phyloP scores from a whole-genome alignment of 2,888 invertebrate species.

The Galeruca laticollis region DNA sequence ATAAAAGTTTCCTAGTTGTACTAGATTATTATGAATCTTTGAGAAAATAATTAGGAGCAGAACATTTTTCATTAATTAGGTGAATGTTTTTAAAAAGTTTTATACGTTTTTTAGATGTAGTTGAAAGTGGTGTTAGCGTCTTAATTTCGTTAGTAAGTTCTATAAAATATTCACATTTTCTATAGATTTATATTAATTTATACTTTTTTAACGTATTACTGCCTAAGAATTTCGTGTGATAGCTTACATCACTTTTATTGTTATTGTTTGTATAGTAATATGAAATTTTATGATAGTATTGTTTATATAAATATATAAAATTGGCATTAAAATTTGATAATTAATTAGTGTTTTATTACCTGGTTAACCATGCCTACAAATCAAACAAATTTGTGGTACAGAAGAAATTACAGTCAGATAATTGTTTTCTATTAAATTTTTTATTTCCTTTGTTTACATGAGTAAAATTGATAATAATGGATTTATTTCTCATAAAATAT shows the following conservation, averaged over 20 bases:
- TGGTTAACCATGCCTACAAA: background rate
- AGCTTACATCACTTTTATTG: slow-evolving; percentile 22
- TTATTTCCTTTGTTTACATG: no score
- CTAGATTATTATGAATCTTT: no score
- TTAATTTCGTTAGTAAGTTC: slow-evolving; percentile 6
- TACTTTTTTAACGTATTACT: slow-evolving; percentile 16
- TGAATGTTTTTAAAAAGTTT: slow-evolving; percentile 20
- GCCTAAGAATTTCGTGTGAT: slow-evolving; percentile 14
- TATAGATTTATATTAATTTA: background rate
- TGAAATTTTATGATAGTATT: slow-evolving; percentile 15
- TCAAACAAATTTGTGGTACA: no score
- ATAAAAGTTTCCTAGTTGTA: no score
- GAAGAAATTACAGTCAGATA: background rate
- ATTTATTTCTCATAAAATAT: no score
- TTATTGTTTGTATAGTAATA: slow-evolving; percentile 23
- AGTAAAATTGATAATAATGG: no score
- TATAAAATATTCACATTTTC: background rate
- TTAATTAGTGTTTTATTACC: slow-evolving; percentile 11
- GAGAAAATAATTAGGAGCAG: background rate
- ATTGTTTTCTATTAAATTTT: no score
- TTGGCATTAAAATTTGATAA: slow-evolving; percentile 17
- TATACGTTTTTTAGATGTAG: slow-evolving; percentile 18
- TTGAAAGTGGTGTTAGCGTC: slow-evolving; percentile 7
- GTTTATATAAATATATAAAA: slow-evolving; percentile 14
- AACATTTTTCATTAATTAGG: background rate